Evolutionary conservation across 2,888 invertebrate species (phyloP).

Genomic region (Meiosimyza platycephala): DNA sequence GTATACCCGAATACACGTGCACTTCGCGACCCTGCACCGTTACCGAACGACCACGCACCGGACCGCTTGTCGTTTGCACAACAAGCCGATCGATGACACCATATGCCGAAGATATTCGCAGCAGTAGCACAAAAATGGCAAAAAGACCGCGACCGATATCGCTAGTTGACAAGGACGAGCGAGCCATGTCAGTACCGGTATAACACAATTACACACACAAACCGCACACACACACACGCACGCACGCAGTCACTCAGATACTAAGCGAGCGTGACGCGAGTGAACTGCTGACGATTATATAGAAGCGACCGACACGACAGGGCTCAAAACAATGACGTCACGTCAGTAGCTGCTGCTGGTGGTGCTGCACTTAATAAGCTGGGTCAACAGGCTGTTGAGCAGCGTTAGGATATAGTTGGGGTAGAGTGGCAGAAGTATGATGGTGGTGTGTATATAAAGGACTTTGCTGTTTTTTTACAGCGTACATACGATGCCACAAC

Average conservation of each 20-base stretch:
- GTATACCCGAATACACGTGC: constrained; percentile 89
- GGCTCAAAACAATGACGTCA: constrained; percentile 50
- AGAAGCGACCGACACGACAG: constrained; percentile 41
- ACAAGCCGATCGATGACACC: constrained; percentile 77
- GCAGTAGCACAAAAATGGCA: constrained; percentile 54
- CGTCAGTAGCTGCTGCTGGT: constrained; percentile 38
- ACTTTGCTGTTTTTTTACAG: too few relatives aligned
- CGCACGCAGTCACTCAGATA: background rate
- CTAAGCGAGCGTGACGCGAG: background rate
- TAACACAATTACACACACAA: too few relatives aligned
- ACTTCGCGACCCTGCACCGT: constrained; percentile 87
- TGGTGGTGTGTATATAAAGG: too few relatives aligned
- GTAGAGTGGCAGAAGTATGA: too few relatives aligned
- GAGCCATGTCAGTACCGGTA: constrained; percentile 46
- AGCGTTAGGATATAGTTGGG: background rate
- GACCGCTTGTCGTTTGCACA: constrained; percentile 85
- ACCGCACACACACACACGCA: too few relatives aligned
- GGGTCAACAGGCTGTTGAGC: constrained; percentile 20
- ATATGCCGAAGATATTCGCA: constrained; percentile 58
- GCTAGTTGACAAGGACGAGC: constrained; percentile 26
- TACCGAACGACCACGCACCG: constrained; percentile 83
- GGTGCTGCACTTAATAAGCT: constrained; percentile 31
- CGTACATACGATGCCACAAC: too few relatives aligned
- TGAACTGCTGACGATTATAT: constrained; percentile 26
- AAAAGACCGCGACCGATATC: constrained; percentile 46